Percentiles rank a stretch among this genome's conserved stretches.
Evolutionary conservation across 2,888 invertebrate species (phyloP).

Genomic region (Deilephila elpenor): DNA sequence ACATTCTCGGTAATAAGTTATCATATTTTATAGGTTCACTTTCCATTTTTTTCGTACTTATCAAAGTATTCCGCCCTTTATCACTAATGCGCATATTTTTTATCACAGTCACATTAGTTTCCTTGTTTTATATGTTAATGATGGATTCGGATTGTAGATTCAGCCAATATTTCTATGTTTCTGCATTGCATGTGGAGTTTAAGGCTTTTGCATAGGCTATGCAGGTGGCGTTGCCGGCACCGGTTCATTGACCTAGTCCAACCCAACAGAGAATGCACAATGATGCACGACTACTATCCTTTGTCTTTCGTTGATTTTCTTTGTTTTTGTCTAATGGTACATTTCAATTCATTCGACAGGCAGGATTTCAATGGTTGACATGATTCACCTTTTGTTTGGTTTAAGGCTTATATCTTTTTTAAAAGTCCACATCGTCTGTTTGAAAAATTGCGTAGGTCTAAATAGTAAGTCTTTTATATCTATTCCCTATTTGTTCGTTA

Average conservation of each 20-base stretch:
- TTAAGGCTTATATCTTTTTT: background rate
- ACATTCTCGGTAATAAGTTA: conserved; percentile 1
- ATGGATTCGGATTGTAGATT: too few relatives aligned
- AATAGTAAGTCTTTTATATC: background rate
- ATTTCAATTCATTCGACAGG: background rate
- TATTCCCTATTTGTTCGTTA: too few relatives aligned
- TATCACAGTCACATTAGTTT: background rate
- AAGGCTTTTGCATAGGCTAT: conserved; percentile 32
- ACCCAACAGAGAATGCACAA: conserved; percentile 67
- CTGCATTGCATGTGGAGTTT: conserved; percentile 29
- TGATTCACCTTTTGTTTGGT: background rate
- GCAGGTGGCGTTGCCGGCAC: conserved; percentile 34
- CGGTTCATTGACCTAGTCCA: conserved; percentile 50
- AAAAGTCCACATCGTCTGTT: background rate
- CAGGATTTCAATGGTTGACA: background rate
- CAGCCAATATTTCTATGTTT: background rate
- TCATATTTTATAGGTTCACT: background rate
- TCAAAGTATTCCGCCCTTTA: too few relatives aligned
- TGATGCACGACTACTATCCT: conserved; percentile 62
- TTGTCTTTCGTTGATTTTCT: conserved; percentile 49
- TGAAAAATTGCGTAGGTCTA: background rate
- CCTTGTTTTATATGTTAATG: too few relatives aligned
- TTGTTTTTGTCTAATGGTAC: conserved; percentile 5
- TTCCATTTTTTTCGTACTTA: too few relatives aligned
- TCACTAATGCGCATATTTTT: background rate